Evolutionary conservation across 2,888 invertebrate species (phyloP).

Genomic region (Agrotis clavis): DNA sequence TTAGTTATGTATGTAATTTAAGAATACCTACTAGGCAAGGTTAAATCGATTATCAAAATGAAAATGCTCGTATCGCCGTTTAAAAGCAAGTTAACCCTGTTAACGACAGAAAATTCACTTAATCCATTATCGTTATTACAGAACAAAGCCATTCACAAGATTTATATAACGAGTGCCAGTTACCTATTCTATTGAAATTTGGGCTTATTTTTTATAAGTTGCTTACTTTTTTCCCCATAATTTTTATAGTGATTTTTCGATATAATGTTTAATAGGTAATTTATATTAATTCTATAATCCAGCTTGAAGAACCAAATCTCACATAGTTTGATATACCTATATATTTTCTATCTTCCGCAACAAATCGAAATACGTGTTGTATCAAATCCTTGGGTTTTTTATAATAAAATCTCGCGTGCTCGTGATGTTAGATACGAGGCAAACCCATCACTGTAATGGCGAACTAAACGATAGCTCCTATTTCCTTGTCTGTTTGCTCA

Average conservation of each 20-base stretch:
- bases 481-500: conserved; percentile 27
- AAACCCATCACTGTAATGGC: conserved; percentile 8
- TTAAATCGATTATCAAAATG: neutral
- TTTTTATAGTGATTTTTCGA: neutral
- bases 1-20: too few relatives aligned
- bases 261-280: neutral
- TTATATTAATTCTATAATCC: neutral
- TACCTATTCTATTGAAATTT: conserved; percentile 2
- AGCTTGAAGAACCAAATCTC: conserved; percentile 16
- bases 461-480: conserved; percentile 25
- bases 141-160: conserved; percentile 14
- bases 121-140: conserved; percentile 36
- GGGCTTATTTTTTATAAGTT: neutral
- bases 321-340: conserved; percentile 1
- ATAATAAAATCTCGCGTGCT: conserved; percentile 25
- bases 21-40: neutral
- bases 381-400: neutral
- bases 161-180: conserved; percentile 18
- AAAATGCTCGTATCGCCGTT: conserved; percentile 3
- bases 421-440: neutral
- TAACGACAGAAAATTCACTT: conserved; percentile 20
- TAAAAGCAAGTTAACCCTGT: conserved; percentile 12
- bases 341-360: neutral
- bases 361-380: conserved; percentile 20
- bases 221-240: neutral